Evolutionary conservation across 2,113 vertebrate species (phyloP).

Genomic region (Cebus imitator): DNA sequence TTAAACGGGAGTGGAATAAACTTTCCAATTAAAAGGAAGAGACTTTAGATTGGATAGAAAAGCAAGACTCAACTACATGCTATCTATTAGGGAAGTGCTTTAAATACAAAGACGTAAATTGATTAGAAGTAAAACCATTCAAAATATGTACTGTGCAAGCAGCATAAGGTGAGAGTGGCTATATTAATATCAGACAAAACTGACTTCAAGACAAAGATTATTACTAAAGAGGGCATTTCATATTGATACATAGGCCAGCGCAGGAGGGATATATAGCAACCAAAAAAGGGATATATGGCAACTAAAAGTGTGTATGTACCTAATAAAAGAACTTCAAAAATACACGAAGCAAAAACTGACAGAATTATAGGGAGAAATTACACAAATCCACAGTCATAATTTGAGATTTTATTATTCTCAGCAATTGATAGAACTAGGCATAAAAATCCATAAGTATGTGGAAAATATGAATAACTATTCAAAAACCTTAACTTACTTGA

Average conservation of each 20-base stretch:
- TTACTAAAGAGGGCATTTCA: background rate
- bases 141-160: background rate
- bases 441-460: background rate
- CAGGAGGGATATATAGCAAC: background rate
- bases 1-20: background rate
- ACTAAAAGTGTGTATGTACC: background rate
- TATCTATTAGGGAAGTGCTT: background rate
- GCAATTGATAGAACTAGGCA: background rate
- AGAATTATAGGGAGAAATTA: background rate
- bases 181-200: background rate
- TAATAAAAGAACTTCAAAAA: background rate
- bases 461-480: background rate
- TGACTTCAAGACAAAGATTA: background rate
- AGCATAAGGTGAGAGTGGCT: background rate
- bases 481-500: background rate
- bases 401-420: background rate
- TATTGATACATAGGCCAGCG: background rate
- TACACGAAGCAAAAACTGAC: background rate
- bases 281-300: background rate
- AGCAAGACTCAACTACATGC: background rate
- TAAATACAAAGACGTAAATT: background rate
- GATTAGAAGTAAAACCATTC: background rate
- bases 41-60: background rate
- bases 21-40: background rate
- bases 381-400: background rate